Base-by-base conservation (phyloP, 2,113 vertebrate species). In the Zeus faber region DNA sequence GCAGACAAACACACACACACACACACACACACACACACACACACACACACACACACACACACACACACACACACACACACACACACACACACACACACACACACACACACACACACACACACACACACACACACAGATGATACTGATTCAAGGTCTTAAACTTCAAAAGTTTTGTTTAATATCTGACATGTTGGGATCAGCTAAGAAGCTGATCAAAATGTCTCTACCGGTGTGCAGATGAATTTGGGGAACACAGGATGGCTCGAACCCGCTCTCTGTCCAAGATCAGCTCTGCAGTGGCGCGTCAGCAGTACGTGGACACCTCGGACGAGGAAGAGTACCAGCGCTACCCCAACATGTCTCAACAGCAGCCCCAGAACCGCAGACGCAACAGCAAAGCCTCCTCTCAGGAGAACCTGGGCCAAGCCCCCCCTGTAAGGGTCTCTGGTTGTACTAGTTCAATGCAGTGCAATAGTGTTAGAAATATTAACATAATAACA, bases 311-410 rank as follows among this genome's bases (percentile, higher is more conserved):
- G 45, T 91, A 89, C 49, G 69, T 89, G 50, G 96, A 96, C 87
- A 94, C 91, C 3, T 98, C 94, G 0, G 94, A 95, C 0, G 93
- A 96, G 41, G 94, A 97, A 0, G 11, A 80, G 5, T 51, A 61
- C 23, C 77, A 57, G 9, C 63, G 76, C 2, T 55, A 40, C 49
- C 73, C 82, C 1, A 58, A 60, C 0, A 16, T 76, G 49, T 85
- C 84, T 58, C 92, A 91, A 54, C 90, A 81, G 0, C 21, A 70
- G 23, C 72, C 84, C 14, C 72, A n/a, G n/a, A n/a, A n/a, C 39
- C 74, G 91, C 0, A 86, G 86, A 29, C 63, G 85, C 0, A 87
- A 85, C 27, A 90, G 78, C 72, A 62, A 59, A 0, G 67, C 85
- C 0, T 81, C 82, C 2, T 89, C 88, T n/a, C 93, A 93, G 79